Conservation (phyloP, 2,888 invertebrate species). For the Melipona beecheii region DNA sequence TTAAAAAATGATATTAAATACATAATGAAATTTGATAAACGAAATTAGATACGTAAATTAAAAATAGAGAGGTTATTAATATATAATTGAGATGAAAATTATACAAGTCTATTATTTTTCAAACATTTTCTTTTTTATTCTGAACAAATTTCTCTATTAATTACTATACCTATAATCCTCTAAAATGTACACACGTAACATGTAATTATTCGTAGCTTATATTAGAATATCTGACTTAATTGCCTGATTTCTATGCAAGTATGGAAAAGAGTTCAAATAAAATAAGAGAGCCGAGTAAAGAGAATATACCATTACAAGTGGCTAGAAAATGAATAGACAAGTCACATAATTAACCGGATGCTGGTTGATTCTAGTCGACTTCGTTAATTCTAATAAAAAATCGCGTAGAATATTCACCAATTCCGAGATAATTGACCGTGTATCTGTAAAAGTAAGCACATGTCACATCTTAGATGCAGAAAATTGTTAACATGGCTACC, state of each 20-base stretch:
- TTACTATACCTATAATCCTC: no score
- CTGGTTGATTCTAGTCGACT: slow-evolving; percentile 52
- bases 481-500: neutral
- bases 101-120: neutral
- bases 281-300: neutral
- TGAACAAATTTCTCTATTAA: neutral
- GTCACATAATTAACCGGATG: slow-evolving; percentile 57
- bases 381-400: slow-evolving; percentile 63
- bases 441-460: neutral
- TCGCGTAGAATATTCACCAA: slow-evolving; percentile 37
- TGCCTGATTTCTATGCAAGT: neutral
- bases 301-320: slow-evolving; percentile 4
- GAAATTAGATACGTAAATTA: no score
- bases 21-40: no score
- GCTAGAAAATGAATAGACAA: slow-evolving; percentile 41
- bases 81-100: neutral
- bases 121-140: neutral
- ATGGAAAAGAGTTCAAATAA: neutral
- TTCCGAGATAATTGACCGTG: slow-evolving; percentile 26
- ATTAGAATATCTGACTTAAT: neutral
- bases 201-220: no score
- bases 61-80: no score
- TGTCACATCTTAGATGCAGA: neutral
- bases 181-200: no score
- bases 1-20: no score